Conservation (phyloP, 2,797 vertebrate genomes). For the Gallinago nigripennis region DNA sequence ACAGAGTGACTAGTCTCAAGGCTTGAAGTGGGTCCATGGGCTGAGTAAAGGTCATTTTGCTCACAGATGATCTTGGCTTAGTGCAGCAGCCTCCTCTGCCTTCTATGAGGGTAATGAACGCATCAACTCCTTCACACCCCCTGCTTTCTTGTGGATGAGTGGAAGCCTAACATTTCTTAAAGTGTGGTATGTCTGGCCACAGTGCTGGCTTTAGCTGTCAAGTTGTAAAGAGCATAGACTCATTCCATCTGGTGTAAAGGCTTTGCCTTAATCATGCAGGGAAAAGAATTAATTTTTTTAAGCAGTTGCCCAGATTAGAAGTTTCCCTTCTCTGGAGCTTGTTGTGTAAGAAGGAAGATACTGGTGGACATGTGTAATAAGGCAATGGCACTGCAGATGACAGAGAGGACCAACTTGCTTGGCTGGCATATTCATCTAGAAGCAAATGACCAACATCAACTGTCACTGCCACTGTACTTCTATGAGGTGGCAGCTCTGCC, state of each 20-base stretch:
- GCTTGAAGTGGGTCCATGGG: neutral
- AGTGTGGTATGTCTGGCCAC: neutral
- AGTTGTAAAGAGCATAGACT: neutral
- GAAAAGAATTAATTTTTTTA: neutral
- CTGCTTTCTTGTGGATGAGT: neutral
- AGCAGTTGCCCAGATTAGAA: neutral
- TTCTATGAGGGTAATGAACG: neutral
- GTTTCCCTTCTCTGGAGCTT: neutral
- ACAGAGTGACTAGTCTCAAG: neutral
- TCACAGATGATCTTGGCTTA: neutral
- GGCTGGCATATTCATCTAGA: neutral
- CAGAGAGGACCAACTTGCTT: neutral
- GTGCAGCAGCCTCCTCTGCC: neutral
- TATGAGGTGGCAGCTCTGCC: neutral
- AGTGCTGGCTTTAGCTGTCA: neutral
- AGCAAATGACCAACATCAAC: neutral
- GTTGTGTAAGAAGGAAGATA: neutral
- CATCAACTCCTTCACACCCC: neutral
- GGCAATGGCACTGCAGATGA: neutral
- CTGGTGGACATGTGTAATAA: neutral
- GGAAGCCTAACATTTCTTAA: neutral
- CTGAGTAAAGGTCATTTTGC: neutral
- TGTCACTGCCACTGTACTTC: neutral
- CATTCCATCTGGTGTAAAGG: neutral
- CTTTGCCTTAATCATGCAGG: neutral